Conservation (phyloP, 2,797 vertebrate genomes). For the Tapera naevia region DNA sequence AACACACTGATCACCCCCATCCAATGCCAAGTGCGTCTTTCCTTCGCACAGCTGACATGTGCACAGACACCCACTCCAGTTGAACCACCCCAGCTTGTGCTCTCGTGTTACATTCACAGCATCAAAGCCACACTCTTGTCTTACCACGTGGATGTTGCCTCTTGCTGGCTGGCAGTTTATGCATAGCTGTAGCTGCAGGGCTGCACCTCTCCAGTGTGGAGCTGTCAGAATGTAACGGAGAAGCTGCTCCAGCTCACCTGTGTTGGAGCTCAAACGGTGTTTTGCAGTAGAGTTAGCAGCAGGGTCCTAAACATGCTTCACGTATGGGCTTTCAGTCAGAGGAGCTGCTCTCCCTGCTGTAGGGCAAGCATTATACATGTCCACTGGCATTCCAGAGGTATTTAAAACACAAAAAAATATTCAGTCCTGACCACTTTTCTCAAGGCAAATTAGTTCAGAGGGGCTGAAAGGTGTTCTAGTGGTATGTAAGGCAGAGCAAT, state of each 20-base stretch:
- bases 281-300: neutral
- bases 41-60: conserved; percentile 65
- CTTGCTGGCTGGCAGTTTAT: neutral
- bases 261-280: neutral
- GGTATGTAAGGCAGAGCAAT: neutral
- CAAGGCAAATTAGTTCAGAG: neutral
- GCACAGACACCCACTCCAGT: conserved; percentile 58
- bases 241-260: neutral
- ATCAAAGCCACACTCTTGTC: neutral
- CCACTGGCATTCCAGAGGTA: neutral
- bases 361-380: neutral
- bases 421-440: neutral
- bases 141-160: neutral
- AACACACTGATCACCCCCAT: conserved; percentile 37
- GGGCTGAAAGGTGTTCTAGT: neutral
- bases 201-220: neutral
- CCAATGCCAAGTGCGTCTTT: conserved; percentile 51
- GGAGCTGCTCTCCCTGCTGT: neutral
- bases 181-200: neutral
- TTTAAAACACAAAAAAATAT: neutral
- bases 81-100: conserved; percentile 37
- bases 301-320: neutral
- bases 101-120: neutral
- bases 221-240: neutral
- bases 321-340: neutral